Evolutionary conservation across 2,113 vertebrate species (phyloP).

Genomic region (Macrotis lagotis): DNA sequence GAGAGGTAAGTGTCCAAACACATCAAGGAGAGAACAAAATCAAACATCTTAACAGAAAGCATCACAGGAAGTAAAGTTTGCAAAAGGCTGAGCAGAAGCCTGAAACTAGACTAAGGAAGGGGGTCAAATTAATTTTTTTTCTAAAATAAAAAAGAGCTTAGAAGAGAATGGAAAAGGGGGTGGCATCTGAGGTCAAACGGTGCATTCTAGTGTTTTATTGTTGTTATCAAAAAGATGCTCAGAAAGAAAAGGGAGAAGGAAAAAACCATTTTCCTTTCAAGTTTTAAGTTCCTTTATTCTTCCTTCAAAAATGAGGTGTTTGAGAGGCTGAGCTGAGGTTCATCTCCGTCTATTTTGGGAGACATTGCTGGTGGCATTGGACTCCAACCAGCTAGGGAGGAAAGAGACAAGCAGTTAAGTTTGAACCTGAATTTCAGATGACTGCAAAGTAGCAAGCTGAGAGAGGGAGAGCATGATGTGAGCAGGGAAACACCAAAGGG

Average conservation of each 20-base stretch:
- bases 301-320: constrained; percentile 59
- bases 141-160: constrained; percentile 60
- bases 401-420: constrained; percentile 1
- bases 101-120: constrained; percentile 39
- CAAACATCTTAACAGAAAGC: constrained; percentile 10
- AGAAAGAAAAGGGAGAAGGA: constrained; percentile 44
- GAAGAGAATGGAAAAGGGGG: constrained; percentile 31
- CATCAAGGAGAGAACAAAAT: constrained; percentile 58
- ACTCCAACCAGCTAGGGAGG: constrained; percentile 41
- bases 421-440: not conserved
- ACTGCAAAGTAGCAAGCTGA: not conserved
- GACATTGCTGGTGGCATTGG: constrained; percentile 49
- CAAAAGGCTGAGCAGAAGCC: constrained; percentile 48
- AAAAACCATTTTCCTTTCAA: constrained; percentile 59
- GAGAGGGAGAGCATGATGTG: not conserved
- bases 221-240: constrained; percentile 60
- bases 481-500: not conserved
- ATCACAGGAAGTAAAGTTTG: constrained; percentile 38
- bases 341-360: constrained; percentile 69
- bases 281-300: constrained; percentile 56
- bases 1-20: constrained; percentile 59
- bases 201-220: constrained; percentile 52
- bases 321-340: constrained; percentile 38
- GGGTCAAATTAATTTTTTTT: constrained; percentile 56
- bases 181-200: constrained; percentile 25